These are phyloP conservation scores for Forbesichthys agassizii DNA, from an alignment of 2,113 vertebrate genomes.

Conservation along the genomic window DNA sequence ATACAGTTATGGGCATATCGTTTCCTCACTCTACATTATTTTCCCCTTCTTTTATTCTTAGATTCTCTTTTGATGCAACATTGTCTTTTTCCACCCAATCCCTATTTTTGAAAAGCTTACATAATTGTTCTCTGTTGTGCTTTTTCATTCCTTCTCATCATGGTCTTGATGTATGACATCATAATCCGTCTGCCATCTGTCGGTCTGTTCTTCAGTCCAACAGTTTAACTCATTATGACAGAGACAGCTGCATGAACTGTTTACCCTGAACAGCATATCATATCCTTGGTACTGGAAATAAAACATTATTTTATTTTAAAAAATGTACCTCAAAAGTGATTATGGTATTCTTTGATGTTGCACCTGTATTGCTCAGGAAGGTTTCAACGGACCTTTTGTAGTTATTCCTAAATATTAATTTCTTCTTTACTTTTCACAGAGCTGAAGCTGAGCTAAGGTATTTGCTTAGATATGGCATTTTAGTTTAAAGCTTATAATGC, in stretches of 20 bases:
- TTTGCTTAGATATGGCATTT: background rate
- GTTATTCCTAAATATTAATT: background rate
- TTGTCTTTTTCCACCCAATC: conserved; percentile 17
- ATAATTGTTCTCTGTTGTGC: background rate
- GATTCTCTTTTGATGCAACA: background rate
- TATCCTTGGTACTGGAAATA: conserved; percentile 16
- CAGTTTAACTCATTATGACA: background rate
- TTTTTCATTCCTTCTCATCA: conserved; percentile 23
- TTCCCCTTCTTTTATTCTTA: background rate
- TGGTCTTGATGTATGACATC: conserved; percentile 22
- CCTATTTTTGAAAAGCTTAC: background rate
- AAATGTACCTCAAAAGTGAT: background rate
- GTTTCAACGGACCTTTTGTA: background rate
- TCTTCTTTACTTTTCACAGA: background rate
- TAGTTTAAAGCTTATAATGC: background rate
- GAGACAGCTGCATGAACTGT: background rate
- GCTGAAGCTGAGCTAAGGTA: background rate
- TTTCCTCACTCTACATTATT: background rate
- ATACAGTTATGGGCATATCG: conserved; percentile 16
- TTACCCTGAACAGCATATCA: conserved; percentile 18
- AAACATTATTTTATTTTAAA: background rate
- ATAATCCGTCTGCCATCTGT: conserved; percentile 45
- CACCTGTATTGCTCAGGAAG: background rate
- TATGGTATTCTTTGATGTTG: background rate
- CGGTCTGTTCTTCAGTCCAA: conserved; percentile 18